Base-by-base conservation (phyloP, 2,888 invertebrate species). In the Yponomeuta evonymella region DNA sequence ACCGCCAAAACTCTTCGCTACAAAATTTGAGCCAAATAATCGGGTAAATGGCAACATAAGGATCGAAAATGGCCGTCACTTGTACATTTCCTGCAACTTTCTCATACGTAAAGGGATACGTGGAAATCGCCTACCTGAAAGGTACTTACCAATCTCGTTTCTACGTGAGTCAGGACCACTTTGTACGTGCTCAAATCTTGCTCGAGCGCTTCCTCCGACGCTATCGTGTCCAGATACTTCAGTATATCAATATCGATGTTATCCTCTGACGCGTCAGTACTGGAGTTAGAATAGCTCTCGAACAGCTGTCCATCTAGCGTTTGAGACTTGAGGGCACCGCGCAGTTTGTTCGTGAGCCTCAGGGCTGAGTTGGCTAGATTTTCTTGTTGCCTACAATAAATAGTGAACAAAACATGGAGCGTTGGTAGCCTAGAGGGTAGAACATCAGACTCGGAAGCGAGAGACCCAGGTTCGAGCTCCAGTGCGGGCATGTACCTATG, bases 301-400 rank as follows among this genome's bases (percentile, higher is more conserved):
- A 83, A 81, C 2, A 87, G 83, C 72, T 90, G 92, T 0, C 92
- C 94, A 77, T 94, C 95, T 36, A 93, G 82, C 5, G 92, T 87
- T 73, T 90, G 93, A 0, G 93, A 77, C 75, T 90, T 93, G 3
- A 95, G 85, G 0, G 94, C 95, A 11, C 94, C 94, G 81, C 94
- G 94, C 15, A 95, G 81, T 79, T 93, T 94, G 75, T 93, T 94
- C 11, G 95, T 88, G 67, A 94, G 87, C 74, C 92, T 94, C 71
- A 86, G 36, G 0, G 87, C 83, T 23, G 85, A 74, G 67, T 83
- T 81, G 2, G 85, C 65, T 0, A 84, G 76, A 79, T 72, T 76
- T 1, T 90, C 92, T 78, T 87, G 84, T 3, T 87, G 85, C 72
- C 90, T 88, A 78, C 2, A 78, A 77, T 29, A 29, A 70, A 70